Conservation (phyloP, 2,113 vertebrate genomes). For the Pterophyllum scalare region DNA sequence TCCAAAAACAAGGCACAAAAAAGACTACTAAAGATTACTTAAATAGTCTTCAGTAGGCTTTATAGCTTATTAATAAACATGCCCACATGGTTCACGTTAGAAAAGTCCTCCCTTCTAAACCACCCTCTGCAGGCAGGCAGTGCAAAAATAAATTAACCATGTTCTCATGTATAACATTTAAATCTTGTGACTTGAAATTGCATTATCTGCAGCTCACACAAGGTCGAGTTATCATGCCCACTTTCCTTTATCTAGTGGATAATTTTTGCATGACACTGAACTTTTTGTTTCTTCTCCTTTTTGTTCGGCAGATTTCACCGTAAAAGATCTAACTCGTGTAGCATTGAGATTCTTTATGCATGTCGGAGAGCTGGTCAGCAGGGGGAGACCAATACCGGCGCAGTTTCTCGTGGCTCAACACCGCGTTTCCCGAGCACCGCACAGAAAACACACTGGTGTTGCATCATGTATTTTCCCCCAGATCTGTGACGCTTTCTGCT, state of each 20-base stretch:
- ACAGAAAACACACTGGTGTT: conserved; percentile 46
- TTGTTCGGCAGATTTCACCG: too few relatives aligned
- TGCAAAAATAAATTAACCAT: neutral
- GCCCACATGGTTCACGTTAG: neutral
- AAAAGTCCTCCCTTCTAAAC: neutral
- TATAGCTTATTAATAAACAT: neutral
- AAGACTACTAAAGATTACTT: neutral
- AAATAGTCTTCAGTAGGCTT: neutral
- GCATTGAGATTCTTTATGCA: neutral
- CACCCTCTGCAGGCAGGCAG: neutral
- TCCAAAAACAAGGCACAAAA: too few relatives aligned
- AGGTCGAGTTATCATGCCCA: neutral
- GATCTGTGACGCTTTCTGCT: conserved; percentile 21
- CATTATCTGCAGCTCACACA: neutral
- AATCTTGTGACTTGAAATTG: conserved; percentile 21
- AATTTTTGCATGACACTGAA: neutral
- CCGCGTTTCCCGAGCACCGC: neutral
- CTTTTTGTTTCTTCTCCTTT: too few relatives aligned
- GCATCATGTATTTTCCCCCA: conserved; percentile 60
- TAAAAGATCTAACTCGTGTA: too few relatives aligned
- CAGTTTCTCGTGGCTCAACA: neutral
- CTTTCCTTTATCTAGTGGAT: neutral
- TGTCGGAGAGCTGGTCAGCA: conserved; percentile 27
- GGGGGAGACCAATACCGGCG: conserved; percentile 40
- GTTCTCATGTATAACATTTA: neutral